Base-by-base conservation (phyloP, 2,888 invertebrate species). In the Orthosia incerta region DNA sequence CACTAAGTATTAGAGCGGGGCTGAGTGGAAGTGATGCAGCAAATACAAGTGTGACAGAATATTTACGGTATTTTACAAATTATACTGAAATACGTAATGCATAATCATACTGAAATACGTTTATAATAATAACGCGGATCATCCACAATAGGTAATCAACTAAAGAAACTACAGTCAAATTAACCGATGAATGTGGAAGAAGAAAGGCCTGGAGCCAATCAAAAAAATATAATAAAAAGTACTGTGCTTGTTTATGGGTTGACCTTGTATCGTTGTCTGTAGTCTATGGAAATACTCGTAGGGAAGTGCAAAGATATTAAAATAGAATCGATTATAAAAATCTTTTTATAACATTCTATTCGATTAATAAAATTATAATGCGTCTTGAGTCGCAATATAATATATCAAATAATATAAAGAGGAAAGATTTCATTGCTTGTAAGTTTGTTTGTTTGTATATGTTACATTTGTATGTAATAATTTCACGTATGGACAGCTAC, bases 231-330 rank as follows among this genome's bases (percentile, higher is more conserved):
- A 26, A 16, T 39, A 56, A 56, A 71, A 23, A 56, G 12, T 16
- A 53, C 9, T 0, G 0, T 3, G 7, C 4, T 62, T 72, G n/a
- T 73, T 45, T 56, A 76, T 20, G 76, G 65, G 26, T 56, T 65
- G 26, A 20, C 65, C 55, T 76, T 45, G 55, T 50, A 20, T 76
- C 46, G 16, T 55, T 13, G 12, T 70, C 20, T 70, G 12, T 77
- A 39, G 46, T 68, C 53, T 78, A 74, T 77, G 67, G 68, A 50
- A 59, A 39, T 39, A 31, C 26, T 0, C 31, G 39, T 78, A 69
- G 46, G 51, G 74, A 69, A 39, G 78, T 1, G 15, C 13, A 23
- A 2, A 31, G 7, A 20, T 2, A 0, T 18, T 2, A 23, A 72
- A 26, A 46, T 50, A 39, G 3, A 18, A 57, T 77, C 45, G 48